phyloP scores from a whole-genome alignment of 2,797 vertebrate species.

The Erithacus rubecula region DNA sequence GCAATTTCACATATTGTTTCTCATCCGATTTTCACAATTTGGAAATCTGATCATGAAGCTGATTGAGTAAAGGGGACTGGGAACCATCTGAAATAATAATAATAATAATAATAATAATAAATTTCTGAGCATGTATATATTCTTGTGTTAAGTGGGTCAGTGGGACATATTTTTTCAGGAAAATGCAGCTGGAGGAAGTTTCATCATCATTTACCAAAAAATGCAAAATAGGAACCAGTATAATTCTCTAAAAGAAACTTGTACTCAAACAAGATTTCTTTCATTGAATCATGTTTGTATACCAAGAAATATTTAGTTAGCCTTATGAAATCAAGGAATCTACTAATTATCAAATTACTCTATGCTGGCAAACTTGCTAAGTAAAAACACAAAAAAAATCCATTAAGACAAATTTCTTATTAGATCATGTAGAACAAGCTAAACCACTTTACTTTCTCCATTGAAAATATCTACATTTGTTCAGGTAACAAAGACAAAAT shows the following conservation, averaged over 20 bases:
- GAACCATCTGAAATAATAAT: background rate
- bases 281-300: background rate
- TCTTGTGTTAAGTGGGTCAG: background rate
- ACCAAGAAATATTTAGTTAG: background rate
- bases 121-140: background rate
- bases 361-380: background rate
- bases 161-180: background rate
- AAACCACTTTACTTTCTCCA: background rate
- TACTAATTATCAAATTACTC: background rate
- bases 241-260: background rate
- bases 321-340: background rate
- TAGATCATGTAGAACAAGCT: background rate
- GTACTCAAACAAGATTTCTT: background rate
- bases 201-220: background rate
- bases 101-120: background rate
- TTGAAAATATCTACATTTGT: background rate
- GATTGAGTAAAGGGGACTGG: background rate
- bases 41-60: background rate
- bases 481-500: background rate
- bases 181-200: background rate
- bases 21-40: constrained; percentile 35
- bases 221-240: background rate
- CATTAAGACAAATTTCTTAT: background rate
- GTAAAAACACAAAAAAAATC: background rate
- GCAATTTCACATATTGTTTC: background rate